Evolutionary conservation across 2,797 vertebrate species (phyloP).

Genomic region (Uromys caudimaculatus): DNA sequence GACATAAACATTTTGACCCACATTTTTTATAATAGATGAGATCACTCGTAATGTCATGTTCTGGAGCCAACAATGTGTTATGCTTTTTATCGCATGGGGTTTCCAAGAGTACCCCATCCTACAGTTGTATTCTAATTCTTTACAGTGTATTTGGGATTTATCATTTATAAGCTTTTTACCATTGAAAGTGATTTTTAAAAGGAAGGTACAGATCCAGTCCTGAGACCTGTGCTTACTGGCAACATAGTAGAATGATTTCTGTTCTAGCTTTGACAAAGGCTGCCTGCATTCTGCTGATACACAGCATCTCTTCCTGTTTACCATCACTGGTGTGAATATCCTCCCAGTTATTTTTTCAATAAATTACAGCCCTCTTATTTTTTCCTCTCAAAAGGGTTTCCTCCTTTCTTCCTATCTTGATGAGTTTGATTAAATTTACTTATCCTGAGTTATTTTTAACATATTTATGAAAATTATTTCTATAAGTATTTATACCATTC

Average conservation of each 20-base stretch:
- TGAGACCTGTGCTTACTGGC: neutral
- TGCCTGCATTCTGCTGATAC: neutral
- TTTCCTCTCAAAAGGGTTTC: too few relatives aligned
- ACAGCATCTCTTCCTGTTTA: neutral
- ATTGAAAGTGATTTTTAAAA: neutral
- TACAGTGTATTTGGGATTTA: neutral
- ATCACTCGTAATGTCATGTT: neutral
- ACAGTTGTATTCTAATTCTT: neutral
- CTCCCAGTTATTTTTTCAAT: neutral
- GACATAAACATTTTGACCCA: neutral
- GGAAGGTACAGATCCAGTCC: neutral
- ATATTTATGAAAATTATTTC: neutral
- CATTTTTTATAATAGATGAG: neutral
- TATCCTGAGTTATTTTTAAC: neutral
- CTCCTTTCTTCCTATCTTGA: neutral
- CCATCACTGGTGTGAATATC: neutral
- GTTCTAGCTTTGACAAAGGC: neutral
- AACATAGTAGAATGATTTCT: neutral
- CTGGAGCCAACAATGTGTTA: neutral
- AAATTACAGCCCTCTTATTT: neutral
- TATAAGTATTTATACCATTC: neutral
- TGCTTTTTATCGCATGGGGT: neutral
- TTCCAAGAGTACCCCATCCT: neutral
- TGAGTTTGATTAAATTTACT: neutral
- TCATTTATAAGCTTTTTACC: neutral